Base-by-base conservation (phyloP, 1,140 invertebrate species). In the Brachionus asplanchnoidis region DNA sequence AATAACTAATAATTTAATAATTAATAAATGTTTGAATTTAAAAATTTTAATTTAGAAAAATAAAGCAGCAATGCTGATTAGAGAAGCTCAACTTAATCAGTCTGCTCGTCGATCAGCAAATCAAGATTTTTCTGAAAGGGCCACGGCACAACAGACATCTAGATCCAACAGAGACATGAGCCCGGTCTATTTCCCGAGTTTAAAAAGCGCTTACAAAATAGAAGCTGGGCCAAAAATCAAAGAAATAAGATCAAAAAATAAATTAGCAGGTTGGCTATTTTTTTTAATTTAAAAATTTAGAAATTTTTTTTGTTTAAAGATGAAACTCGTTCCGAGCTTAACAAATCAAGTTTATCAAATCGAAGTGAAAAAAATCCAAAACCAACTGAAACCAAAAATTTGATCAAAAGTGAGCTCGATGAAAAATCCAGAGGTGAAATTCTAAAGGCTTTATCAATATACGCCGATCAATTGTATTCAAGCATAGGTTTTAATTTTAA, bases 401-500 rank as follows among this genome's bases (percentile, higher is more conserved):
- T 23, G 65, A 9, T 23, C 0, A 82, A 82, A 60, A 82, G 60
- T 20, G 32, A 4, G 0, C 20, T 82, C 40, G 79, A 82, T 46
- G 79, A 82, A 36, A 82, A 82, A 60, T 44, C 79, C 0, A 42
- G 79, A 65, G 14, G 8, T 82, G 79, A 82, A 65, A 82, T 82
- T 46, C 36, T 82, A 9, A 60, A 65, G 28, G 79, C 79, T 65
- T 26, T 82, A 11, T 68, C 53, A 8, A 56, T 65, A 14, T 82
- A 82, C 4, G 79, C 79, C 6, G 53, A 82, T 65, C 79, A 82
- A 46, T 20, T 82, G 14, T 68, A 65, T 12, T 26, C 79, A 20
- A 68, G 56, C 26, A 65, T 60, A 65, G 77, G 77, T 80, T n/a
- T 4, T 36, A 36, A 6, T 20, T 28, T 80, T 32, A n/a, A 8